Evolutionary conservation across 2,888 invertebrate genomes (phyloP).

Genomic region (Agonopterix heracliana): DNA sequence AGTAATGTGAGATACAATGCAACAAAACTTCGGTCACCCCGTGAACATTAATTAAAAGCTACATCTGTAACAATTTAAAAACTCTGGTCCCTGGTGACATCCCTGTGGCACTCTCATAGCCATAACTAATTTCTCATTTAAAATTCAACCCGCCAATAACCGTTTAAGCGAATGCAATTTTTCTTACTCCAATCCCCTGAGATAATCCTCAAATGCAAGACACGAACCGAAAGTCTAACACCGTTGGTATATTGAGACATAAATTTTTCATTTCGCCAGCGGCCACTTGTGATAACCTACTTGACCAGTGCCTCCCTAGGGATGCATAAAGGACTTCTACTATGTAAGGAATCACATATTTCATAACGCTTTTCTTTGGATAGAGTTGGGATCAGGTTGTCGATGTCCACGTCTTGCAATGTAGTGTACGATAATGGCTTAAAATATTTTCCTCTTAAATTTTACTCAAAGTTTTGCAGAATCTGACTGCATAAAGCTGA

Average conservation of each 20-base stretch:
- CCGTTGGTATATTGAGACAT: constrained; percentile 69
- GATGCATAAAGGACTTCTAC: constrained; percentile 74
- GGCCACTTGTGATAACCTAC: constrained; percentile 72
- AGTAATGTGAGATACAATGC: too few species aligned
- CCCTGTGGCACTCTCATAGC: too few species aligned
- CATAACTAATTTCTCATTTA: background rate
- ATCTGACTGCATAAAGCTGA: too few species aligned
- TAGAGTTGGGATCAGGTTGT: constrained; percentile 29
- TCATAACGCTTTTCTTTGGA: constrained; percentile 49
- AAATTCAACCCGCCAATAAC: constrained; percentile 11
- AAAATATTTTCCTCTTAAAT: too few species aligned
- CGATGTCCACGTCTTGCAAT: background rate
- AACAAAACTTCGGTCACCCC: too few species aligned
- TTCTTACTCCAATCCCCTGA: constrained; percentile 34
- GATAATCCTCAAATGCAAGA: constrained; percentile 43
- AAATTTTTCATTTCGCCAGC: constrained; percentile 73
- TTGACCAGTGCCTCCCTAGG: constrained; percentile 68
- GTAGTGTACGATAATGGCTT: background rate
- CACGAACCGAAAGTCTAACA: constrained; percentile 46
- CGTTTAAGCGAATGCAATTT: constrained; percentile 9
- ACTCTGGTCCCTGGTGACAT: too few species aligned
- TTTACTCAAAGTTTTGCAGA: too few species aligned
- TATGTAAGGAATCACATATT: constrained; percentile 75
- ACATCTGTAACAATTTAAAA: too few species aligned
- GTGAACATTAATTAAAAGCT: too few species aligned